Evolutionary conservation across 2,888 invertebrate genomes (phyloP).

Genomic region (Synergus gifuensis): DNA sequence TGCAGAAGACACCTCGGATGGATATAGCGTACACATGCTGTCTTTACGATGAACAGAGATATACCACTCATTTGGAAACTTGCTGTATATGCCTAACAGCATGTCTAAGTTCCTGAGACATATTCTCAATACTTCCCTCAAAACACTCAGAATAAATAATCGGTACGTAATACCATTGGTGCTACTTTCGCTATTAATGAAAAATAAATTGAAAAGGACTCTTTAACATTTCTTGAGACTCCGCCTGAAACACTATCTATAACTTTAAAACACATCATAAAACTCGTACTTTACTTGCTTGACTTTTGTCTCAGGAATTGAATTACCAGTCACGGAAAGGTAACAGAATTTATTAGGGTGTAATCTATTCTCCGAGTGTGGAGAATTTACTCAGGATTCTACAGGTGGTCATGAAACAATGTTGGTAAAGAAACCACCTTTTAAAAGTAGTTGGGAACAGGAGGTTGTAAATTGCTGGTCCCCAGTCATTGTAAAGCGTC

Average conservation of each 20-base stretch:
- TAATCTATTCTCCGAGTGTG: conserved; percentile 33
- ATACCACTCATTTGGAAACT: conserved; percentile 21
- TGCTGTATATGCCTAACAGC: not conserved
- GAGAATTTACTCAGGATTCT: conserved; percentile 38
- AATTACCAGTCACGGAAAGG: conserved; percentile 41
- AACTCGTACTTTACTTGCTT: not conserved
- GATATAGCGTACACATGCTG: not conserved
- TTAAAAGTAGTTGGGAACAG: conserved; percentile 19
- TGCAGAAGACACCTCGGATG: conserved; percentile 28
- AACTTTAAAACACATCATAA: conserved; percentile 28
- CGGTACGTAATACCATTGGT: too few species aligned
- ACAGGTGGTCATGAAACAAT: conserved; percentile 42
- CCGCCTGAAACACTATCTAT: conserved; percentile 3
- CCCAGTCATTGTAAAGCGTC: conserved; percentile 39
- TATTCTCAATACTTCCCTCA: not conserved
- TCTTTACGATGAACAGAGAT: not conserved
- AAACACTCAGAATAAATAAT: not conserved
- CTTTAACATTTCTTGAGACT: not conserved
- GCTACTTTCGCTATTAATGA: too few species aligned
- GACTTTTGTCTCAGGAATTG: conserved; percentile 39
- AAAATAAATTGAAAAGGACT: too few species aligned
- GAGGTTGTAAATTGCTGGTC: conserved; percentile 24
- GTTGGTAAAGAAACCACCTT: conserved; percentile 39
- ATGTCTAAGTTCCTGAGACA: not conserved
- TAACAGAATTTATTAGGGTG: conserved; percentile 40